Percentiles rank a stretch among this genome's conserved stretches.
phyloP scores from a whole-genome alignment of 1,140 invertebrate species.

The Hycleus cichorii region DNA sequence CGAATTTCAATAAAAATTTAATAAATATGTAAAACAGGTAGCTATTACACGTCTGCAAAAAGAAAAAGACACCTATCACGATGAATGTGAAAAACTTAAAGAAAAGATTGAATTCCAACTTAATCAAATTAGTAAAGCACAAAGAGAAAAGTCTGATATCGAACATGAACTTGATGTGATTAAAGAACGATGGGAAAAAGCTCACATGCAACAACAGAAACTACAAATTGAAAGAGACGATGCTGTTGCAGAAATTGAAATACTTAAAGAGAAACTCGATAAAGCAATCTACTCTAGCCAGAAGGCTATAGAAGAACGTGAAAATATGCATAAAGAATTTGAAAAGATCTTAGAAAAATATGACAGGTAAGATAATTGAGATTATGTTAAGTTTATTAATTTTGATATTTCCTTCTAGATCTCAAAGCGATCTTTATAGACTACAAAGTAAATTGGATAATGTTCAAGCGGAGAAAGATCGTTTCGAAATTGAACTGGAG shows the following conservation, averaged over 20 bases:
- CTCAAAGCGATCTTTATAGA: slow-evolving; percentile 81
- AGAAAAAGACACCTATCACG: slow-evolving; percentile 72
- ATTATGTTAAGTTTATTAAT: neutral
- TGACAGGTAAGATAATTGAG: slow-evolving; percentile 59
- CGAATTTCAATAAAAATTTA: neutral
- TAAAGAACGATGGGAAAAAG: slow-evolving; percentile 82
- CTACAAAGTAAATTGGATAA: slow-evolving; percentile 81
- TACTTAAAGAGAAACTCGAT: slow-evolving; percentile 83
- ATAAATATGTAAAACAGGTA: slow-evolving; percentile 40
- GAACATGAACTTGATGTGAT: slow-evolving; percentile 78
- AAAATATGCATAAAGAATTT: slow-evolving; percentile 80
- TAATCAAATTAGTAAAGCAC: slow-evolving; percentile 70
- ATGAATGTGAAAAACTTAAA: slow-evolving; percentile 72
- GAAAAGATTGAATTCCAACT: slow-evolving; percentile 73
- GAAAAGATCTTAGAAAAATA: slow-evolving; percentile 90
- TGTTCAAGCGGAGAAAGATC: slow-evolving; percentile 76
- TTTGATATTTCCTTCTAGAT: slow-evolving; percentile 44
- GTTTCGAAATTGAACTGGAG: slow-evolving; percentile 77
- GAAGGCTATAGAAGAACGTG: slow-evolving; percentile 81
- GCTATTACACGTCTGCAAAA: slow-evolving; percentile 75
- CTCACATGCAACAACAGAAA: slow-evolving; percentile 75
- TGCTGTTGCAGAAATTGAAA: slow-evolving; percentile 74
- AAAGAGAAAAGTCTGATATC: slow-evolving; percentile 75
- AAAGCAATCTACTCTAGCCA: slow-evolving; percentile 71
- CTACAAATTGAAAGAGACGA: slow-evolving; percentile 81